phyloP scores from a whole-genome alignment of 53 echinoderm and acorn worm genomes.

The Patiria pectinifera region DNA sequence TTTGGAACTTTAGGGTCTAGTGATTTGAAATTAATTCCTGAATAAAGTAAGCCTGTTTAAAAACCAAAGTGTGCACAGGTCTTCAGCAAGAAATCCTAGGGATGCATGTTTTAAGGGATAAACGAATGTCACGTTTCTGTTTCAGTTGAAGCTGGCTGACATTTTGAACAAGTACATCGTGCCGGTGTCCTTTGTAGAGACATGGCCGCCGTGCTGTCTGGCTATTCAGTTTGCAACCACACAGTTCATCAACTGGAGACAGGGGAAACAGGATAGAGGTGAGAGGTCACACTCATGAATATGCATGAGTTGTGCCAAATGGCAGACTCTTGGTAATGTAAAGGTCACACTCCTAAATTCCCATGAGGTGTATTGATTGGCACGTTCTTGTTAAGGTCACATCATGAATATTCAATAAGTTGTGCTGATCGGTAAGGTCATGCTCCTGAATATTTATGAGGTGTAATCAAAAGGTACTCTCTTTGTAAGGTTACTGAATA shows the following conservation, averaged over 20 bases:
- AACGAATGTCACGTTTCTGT: background rate
- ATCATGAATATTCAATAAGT: background rate
- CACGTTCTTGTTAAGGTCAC: background rate
- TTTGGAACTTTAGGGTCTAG: too few relatives aligned
- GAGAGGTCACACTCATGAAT: slow-evolving; percentile 22
- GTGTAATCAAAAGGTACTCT: background rate
- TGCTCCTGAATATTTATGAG: background rate
- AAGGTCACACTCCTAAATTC: too few relatives aligned
- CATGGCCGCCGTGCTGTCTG: slow-evolving; percentile 94
- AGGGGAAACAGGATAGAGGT: slow-evolving; percentile 67
- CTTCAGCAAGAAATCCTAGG: too few relatives aligned
- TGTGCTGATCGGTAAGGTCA: too few relatives aligned
- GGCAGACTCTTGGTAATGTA: too few relatives aligned
- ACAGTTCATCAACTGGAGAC: slow-evolving; percentile 92
- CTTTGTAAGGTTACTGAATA: background rate
- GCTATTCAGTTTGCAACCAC: slow-evolving; percentile 99
- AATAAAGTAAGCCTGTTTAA: too few relatives aligned
- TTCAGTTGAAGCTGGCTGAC: slow-evolving; percentile 94
- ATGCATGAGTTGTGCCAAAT: background rate
- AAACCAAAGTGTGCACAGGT: too few relatives aligned
- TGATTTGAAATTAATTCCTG: too few relatives aligned
- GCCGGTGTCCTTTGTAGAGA: slow-evolving; percentile 90
- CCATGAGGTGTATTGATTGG: background rate
- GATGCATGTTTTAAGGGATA: too few relatives aligned
- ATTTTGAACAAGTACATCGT: slow-evolving; percentile 90